phyloP scores from a whole-genome alignment of 2,888 invertebrate species.

The Oconnorella tubifera region DNA sequence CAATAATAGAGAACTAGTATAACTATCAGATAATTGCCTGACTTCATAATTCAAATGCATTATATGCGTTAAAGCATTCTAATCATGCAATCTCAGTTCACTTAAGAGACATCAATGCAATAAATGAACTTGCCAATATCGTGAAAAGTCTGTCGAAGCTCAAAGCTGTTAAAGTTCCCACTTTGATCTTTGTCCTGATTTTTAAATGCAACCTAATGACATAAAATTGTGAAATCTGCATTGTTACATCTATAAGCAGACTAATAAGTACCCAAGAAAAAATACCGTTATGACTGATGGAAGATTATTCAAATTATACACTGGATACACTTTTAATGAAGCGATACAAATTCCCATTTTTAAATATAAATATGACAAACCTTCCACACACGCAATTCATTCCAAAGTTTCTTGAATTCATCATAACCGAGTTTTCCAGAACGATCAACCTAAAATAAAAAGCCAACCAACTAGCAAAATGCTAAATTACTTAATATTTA shows the following conservation, averaged over 20 bases:
- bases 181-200: constrained; percentile 51
- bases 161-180: constrained; percentile 53
- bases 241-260: not conserved
- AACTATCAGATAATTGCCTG: too few species aligned
- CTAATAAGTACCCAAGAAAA: too few species aligned
- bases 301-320: too few species aligned
- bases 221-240: not conserved
- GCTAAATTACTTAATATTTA: not conserved
- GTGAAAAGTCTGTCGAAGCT: constrained; percentile 49
- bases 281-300: too few species aligned
- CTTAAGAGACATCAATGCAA: too few species aligned
- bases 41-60: too few species aligned
- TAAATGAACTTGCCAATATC: constrained; percentile 43
- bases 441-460: constrained; percentile 14
- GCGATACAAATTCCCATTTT: not conserved
- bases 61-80: too few species aligned
- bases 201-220: constrained; percentile 51
- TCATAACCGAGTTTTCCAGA: constrained; percentile 69
- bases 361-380: constrained; percentile 57
- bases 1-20: too few species aligned
- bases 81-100: too few species aligned
- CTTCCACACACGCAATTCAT: constrained; percentile 81
- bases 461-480: too few species aligned
- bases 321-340: too few species aligned
- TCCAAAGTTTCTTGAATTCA: constrained; percentile 82